Evolutionary conservation across 1,140 invertebrate genomes (phyloP).

Genomic region (Nilaparvata lugens): DNA sequence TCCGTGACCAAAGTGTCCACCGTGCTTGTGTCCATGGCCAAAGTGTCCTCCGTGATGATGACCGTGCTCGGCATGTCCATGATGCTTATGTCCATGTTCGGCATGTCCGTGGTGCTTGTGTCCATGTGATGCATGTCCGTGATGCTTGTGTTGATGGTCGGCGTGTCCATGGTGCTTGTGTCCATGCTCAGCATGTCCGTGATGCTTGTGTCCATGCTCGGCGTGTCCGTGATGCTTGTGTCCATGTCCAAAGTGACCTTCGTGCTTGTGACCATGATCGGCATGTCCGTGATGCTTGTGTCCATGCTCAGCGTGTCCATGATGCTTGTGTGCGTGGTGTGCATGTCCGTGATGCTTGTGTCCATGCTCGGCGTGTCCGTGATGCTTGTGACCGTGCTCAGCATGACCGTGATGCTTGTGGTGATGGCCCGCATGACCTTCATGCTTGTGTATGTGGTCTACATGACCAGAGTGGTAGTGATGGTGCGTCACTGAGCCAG

Average conservation of each 20-base stretch:
- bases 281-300: constrained; percentile 13
- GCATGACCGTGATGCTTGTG: constrained; percentile 15
- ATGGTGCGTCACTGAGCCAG: constrained; percentile 11
- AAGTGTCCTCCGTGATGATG: not conserved
- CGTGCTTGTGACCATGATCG: constrained; percentile 14
- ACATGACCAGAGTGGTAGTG: constrained; percentile 17
- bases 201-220: constrained; percentile 11
- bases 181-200: constrained; percentile 7
- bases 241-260: constrained; percentile 12
- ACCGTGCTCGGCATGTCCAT: constrained; percentile 10
- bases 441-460: constrained; percentile 15
- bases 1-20: constrained; percentile 8
- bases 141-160: constrained; percentile 11
- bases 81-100: not conserved
- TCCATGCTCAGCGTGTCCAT: constrained; percentile 5
- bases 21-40: constrained; percentile 11
- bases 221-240: constrained; percentile 15
- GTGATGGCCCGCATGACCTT: constrained; percentile 12
- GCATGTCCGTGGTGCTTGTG: constrained; percentile 14
- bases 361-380: constrained; percentile 9
- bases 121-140: constrained; percentile 9
- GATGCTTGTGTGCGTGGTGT: constrained; percentile 11
- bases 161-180: constrained; percentile 15
- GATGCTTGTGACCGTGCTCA: constrained; percentile 9
- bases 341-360: constrained; percentile 14